Base-by-base conservation (phyloP, 2,888 invertebrate genomes). In the Augiades crinisus region DNA sequence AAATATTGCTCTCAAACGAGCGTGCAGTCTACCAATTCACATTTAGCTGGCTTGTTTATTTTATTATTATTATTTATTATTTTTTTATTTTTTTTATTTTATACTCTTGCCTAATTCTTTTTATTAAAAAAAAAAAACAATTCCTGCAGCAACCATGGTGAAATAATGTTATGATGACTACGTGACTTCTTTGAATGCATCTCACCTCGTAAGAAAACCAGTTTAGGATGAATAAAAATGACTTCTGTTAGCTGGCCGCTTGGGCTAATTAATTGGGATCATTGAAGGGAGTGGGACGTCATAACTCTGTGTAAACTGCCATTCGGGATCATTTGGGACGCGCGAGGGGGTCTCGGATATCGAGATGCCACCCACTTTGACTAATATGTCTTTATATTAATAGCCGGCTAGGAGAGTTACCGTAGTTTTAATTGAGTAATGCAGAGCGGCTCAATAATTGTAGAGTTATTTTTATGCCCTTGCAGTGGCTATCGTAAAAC, bases 251-350 rank as follows among this genome's bases (percentile, higher is more conserved):
- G 60, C 55, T 7, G 50, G 45, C 62, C 58, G 56, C 53, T 53
- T 34, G 41, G 47, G 36, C 70, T 79, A 78, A 83, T 85, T 85
- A 79, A 85, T 85, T 83, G 70, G 64, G 81, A 81, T 78, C 72
- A 68, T 77, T 72, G 68, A 68, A 66, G 65, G 65, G 71, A 71
- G 81, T 75, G 73, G 75, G 74, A 75, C 66, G 75, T 76, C 76
- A 76, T 78, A 75, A 74, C 69, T 75, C 61, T 65, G 67, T 72
- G 71, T 72, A 76, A 75, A 75, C 70, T 75, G 65, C 69, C 67
- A 65, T 72, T 72, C 63, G 59, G 33, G 40, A 22, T 49, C 40
- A 34, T 49, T 49, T 17, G 33, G 8, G 40, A 41, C 33, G 40
- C 33, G 33, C 17, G 40, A 33, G 40, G 49, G 49, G 49, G 38